Conservation (phyloP, 2,113 vertebrate genomes). For the Xenus cinereus region DNA sequence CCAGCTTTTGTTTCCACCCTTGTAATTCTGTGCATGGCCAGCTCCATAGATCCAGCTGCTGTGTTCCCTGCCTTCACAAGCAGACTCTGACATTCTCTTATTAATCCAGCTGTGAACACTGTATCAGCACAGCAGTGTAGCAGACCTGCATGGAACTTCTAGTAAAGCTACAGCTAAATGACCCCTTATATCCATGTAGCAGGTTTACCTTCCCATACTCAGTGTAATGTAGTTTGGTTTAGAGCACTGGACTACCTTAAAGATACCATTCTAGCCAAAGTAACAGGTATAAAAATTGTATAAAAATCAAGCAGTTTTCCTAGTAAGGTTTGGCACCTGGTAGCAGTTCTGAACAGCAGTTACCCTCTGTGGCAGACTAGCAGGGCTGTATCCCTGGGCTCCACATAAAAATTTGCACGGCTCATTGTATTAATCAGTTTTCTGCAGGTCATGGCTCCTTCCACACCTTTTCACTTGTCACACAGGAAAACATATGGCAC, state of each 20-base stretch:
- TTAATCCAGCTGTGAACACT: not conserved
- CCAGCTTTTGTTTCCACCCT: not conserved
- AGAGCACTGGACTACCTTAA: not conserved
- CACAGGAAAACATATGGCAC: slow-evolving; percentile 19
- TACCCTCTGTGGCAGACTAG: not conserved
- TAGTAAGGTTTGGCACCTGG: not conserved
- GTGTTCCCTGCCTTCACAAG: not conserved
- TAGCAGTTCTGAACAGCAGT: not conserved
- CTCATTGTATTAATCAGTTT: slow-evolving; percentile 1
- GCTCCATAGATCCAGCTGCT: not conserved
- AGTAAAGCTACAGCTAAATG: not conserved
- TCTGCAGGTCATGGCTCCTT: not conserved
- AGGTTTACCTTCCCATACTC: not conserved
- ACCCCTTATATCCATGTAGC: not conserved
- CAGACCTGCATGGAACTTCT: not conserved
- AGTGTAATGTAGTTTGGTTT: not conserved
- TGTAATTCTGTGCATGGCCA: not conserved
- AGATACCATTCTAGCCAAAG: not conserved
- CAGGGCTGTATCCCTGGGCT: not conserved
- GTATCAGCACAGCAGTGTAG: not conserved
- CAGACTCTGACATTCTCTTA: not conserved
- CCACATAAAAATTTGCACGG: not conserved
- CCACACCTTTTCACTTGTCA: slow-evolving; percentile 8
- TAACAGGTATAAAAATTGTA: not conserved
- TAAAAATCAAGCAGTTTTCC: not conserved